These are phyloP conservation scores for Lycodopsis pacificus DNA, from an alignment of 2,797 vertebrate species.

Conservation along the genomic window DNA sequence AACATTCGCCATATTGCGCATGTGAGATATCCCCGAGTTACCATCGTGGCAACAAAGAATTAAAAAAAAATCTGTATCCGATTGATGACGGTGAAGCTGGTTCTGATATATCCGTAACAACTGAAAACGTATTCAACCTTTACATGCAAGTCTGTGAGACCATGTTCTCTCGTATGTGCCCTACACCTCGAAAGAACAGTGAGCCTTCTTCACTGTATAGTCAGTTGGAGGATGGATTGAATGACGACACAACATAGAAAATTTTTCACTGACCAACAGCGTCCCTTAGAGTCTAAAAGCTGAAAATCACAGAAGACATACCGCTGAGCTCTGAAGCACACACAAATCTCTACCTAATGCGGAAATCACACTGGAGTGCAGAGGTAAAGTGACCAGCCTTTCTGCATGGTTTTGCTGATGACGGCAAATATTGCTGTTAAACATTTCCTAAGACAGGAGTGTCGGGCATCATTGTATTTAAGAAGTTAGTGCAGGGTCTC, in stretches of 20 bases:
- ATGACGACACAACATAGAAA: not conserved
- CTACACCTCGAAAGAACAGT: not conserved
- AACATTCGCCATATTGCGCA: conserved; percentile 34
- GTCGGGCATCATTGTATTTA: too few species aligned
- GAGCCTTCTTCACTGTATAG: not conserved
- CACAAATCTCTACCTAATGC: not conserved
- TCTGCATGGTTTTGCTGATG: too few species aligned
- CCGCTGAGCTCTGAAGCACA: not conserved
- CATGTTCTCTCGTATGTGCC: not conserved
- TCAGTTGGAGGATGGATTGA: not conserved
- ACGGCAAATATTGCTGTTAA: too few species aligned
- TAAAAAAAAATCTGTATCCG: not conserved
- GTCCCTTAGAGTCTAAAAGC: conserved; percentile 57
- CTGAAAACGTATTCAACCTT: not conserved
- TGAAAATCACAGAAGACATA: not conserved
- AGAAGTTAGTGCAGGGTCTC: too few species aligned
- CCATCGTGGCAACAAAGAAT: not conserved
- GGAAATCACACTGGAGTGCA: not conserved
- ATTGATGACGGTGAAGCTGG: rapidly evolving
- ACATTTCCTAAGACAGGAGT: too few species aligned
- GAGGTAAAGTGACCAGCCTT: too few species aligned
- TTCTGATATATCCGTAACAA: not conserved
- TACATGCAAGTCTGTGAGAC: not conserved
- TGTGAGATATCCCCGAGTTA: rapidly evolving
- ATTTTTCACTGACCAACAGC: conserved; percentile 57